Conservation (phyloP, 2,113 vertebrate genomes). For the Serilophus lunatus region DNA sequence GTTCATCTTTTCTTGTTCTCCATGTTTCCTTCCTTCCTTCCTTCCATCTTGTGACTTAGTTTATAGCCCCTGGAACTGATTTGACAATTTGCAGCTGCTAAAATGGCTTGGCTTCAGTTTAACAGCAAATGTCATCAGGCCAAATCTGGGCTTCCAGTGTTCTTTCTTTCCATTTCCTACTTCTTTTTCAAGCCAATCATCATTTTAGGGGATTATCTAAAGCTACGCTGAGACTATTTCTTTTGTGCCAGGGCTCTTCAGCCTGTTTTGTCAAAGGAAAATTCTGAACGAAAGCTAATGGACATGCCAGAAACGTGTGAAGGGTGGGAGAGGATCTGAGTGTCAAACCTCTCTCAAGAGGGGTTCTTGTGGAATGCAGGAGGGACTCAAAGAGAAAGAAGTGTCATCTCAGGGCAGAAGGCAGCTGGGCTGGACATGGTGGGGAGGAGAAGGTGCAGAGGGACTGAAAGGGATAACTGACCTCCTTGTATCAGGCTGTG, state of each 20-base stretch:
- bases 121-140: not conserved
- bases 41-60: constrained; percentile 5
- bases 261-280: not conserved
- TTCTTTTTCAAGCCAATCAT: not conserved
- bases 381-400: not conserved
- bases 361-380: not conserved
- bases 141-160: not conserved
- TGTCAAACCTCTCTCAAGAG: not conserved
- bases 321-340: not conserved
- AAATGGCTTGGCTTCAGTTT: not conserved
- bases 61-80: not conserved
- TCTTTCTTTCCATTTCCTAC: not conserved
- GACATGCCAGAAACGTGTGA: not conserved
- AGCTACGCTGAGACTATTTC: not conserved
- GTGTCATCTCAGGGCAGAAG: not conserved
- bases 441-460: not conserved
- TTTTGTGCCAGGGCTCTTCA: not conserved
- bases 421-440: not conserved
- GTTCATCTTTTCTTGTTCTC: constrained; percentile 29
- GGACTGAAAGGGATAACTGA: not conserved
- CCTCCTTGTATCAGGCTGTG: not conserved
- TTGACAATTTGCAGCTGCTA: constrained; percentile 49
- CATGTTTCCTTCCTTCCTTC: constrained; percentile 55
- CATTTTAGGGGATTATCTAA: not conserved
- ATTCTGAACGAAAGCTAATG: not conserved